Conservation (phyloP, 2,797 vertebrate genomes). For the Moxostoma hubbsi region DNA sequence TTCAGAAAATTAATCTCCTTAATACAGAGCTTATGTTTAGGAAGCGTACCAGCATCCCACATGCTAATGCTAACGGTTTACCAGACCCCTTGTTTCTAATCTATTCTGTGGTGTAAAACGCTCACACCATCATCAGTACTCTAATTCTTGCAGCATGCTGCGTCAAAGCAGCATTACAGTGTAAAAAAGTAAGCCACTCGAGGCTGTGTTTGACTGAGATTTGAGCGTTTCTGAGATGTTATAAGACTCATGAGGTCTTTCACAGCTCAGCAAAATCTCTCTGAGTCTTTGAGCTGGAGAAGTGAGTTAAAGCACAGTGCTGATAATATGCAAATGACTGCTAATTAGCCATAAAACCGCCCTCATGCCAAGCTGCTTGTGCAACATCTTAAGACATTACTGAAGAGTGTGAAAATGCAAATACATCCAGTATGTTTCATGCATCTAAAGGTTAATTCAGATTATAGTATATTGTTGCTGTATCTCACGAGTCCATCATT, state of each 20-base stretch:
- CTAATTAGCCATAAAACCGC: slow-evolving; percentile 69
- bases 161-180: slow-evolving; percentile 44
- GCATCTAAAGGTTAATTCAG: neutral
- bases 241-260: slow-evolving; percentile 67
- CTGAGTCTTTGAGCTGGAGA: slow-evolving; percentile 67
- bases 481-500: too few relatives aligned
- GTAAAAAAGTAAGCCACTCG: slow-evolving; percentile 7
- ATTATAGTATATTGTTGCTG: neutral
- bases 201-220: neutral
- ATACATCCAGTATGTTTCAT: neutral
- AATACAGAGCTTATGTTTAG: slow-evolving; percentile 63
- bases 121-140: slow-evolving; percentile 37
- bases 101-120: slow-evolving; percentile 14
- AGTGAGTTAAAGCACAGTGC: slow-evolving; percentile 65
- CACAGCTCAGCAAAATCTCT: slow-evolving; percentile 68
- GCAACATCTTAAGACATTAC: slow-evolving; percentile 44
- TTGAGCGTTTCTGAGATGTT: slow-evolving; percentile 10
- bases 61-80: slow-evolving; percentile 41
- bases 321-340: slow-evolving; percentile 67
- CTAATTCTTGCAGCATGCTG: slow-evolving; percentile 44
- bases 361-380: slow-evolving; percentile 51
- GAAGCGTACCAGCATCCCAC: slow-evolving; percentile 57
- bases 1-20: slow-evolving; percentile 43
- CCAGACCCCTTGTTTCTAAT: slow-evolving; percentile 52
- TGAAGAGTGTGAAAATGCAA: slow-evolving; percentile 20